These are phyloP conservation scores for Leptodactylus fuscus DNA, from an alignment of 2,113 vertebrate species.

Conservation along the genomic window DNA sequence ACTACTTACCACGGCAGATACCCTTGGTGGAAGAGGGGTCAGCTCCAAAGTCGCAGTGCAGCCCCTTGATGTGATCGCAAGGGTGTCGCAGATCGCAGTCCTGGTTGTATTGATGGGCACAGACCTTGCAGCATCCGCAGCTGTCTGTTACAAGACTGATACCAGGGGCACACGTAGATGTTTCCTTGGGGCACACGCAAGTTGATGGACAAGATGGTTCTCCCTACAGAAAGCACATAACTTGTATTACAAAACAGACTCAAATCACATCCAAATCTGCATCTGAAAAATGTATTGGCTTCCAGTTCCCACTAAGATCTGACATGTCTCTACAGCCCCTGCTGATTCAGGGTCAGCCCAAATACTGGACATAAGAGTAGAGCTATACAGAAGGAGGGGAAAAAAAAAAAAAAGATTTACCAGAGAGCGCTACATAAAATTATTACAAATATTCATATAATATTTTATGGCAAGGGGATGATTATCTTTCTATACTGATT, in stretches of 20 bases:
- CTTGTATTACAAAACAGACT: background rate
- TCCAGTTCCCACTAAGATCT: background rate
- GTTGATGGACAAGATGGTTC: constrained; percentile 13
- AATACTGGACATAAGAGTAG: no score
- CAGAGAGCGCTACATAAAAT: no score
- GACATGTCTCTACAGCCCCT: background rate
- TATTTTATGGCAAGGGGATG: no score
- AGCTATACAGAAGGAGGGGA: no score
- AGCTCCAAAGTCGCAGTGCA: constrained; percentile 83
- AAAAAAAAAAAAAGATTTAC: no score
- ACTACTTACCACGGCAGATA: constrained; percentile 80
- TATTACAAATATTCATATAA: no score
- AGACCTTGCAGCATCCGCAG: constrained; percentile 83
- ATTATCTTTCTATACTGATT: no score
- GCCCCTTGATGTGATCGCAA: constrained; percentile 81
- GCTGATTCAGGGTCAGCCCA: background rate
- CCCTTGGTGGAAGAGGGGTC: constrained; percentile 73
- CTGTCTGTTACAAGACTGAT: constrained; percentile 74
- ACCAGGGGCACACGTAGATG: constrained; percentile 71
- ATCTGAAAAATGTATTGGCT: no score
- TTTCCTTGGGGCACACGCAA: constrained; percentile 74
- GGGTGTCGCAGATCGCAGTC: constrained; percentile 76
- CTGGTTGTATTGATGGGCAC: constrained; percentile 81
- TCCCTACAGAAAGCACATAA: background rate
- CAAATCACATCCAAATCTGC: background rate